Conservation (phyloP, 1,140 invertebrate genomes). For the Cotesia glomerata region DNA sequence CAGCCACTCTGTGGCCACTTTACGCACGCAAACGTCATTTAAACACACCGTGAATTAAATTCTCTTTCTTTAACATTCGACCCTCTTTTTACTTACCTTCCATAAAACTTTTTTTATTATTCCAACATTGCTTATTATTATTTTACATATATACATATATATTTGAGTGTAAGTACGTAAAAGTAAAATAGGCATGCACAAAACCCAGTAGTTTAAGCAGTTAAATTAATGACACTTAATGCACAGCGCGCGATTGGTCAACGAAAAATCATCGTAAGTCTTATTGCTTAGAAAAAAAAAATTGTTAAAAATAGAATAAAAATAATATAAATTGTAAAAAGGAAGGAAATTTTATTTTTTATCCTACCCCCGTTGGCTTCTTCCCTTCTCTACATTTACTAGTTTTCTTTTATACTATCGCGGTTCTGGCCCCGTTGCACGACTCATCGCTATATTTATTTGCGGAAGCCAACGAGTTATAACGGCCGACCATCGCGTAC, state of each 20-base stretch:
- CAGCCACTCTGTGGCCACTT: slow-evolving; percentile 49
- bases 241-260: background rate
- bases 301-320: background rate
- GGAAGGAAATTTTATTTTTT: background rate
- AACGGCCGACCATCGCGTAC: slow-evolving; percentile 24
- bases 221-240: background rate
- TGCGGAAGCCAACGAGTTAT: slow-evolving; percentile 31
- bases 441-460: slow-evolving; percentile 29
- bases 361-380: background rate
- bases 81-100: slow-evolving; percentile 8
- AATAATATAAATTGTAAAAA: background rate
- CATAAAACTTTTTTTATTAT: background rate
- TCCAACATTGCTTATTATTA: background rate
- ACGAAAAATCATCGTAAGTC: background rate
- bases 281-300: background rate
- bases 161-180: background rate
- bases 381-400: slow-evolving; percentile 2
- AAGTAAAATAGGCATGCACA: background rate
- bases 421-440: slow-evolving; percentile 23
- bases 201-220: background rate
- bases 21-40: slow-evolving; percentile 25
- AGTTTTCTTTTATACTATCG: slow-evolving; percentile 1
- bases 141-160: background rate
- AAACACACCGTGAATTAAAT: slow-evolving; percentile 20
- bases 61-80: slow-evolving; percentile 6